Evolutionary conservation across 1,140 invertebrate genomes (phyloP), one percentile per base, ranked within the genome.

Genomic region (Tetramorium alpestre): DNA sequence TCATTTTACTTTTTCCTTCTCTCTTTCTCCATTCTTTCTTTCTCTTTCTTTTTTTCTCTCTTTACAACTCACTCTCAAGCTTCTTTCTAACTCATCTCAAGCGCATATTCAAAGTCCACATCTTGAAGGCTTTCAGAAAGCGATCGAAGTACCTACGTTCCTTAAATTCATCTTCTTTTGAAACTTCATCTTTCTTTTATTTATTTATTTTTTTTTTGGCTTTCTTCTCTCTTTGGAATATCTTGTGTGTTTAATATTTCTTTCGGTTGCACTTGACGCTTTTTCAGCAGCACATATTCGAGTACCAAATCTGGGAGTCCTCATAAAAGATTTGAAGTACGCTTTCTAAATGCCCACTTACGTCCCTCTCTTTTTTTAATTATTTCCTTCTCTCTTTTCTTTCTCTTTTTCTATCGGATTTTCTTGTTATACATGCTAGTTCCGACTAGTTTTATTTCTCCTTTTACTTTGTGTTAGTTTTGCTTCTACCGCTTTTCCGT

Each of bases 381-480:
- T 5, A 13, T 33, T 41, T 22, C 6, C 13, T 13, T 54, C 4
- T 72, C 3, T 56, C 38, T 38, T 2, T 51, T 58, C 16, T 6
- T 25, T 44, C 49, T 2, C 11, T 44, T 4, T 70, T 44, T 16
- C 22, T 69, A 25, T 25, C 33, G 33, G 1, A 69, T 67, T 51
- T 80, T 56, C 38, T 84, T 73, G 16, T 25, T 38, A 28, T 22
- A 81, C 51, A 11, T 56, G 5, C 10, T 6, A 38, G 2, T 49
- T 60, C 3, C 11, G 16, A 4, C 8, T 2, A 22, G 54, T 60
- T 84, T 84, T 38, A 84, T 70, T 81, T 22, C n/a, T 28, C 70
- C 58, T 33, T 38, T 41, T 44, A 25, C 11, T 18, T 56, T 2
- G n/a, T 38, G n/a, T 49, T 82, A 60, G 33, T 44, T 82, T 72